phyloP scores from a whole-genome alignment of 1,140 invertebrate genomes.

The Grapholita molesta region DNA sequence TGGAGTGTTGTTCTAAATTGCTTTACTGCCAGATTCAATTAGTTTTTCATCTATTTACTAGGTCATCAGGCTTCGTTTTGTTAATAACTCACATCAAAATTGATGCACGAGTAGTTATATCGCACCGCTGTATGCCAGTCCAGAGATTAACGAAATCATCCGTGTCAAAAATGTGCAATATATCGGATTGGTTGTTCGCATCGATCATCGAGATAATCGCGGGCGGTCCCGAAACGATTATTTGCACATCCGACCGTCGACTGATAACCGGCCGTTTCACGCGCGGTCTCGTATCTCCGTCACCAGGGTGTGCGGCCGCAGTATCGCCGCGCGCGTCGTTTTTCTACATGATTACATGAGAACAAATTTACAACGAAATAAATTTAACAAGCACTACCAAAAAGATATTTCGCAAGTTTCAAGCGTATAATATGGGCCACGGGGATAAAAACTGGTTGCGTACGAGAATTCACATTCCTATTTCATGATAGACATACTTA shows the following conservation, averaged over 20 bases:
- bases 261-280: conserved; percentile 27
- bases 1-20: not conserved
- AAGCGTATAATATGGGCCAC: conserved; percentile 18
- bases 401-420: conserved; percentile 31
- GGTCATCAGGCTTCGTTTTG: not conserved
- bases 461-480: not conserved
- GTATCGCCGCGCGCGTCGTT: not conserved
- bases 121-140: not conserved
- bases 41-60: not conserved
- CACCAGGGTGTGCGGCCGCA: conserved; percentile 22
- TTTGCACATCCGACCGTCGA: conserved; percentile 38
- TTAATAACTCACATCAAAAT: not conserved
- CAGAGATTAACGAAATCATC: conserved; percentile 14
- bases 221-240: conserved; percentile 39
- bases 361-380: conserved; percentile 36
- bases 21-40: not conserved
- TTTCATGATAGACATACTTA: not conserved
- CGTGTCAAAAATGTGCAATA: conserved; percentile 27
- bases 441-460: conserved; percentile 27
- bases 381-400: conserved; percentile 23
- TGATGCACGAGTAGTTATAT: not conserved
- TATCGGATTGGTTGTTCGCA: conserved; percentile 36
- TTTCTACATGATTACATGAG: conserved; percentile 30
- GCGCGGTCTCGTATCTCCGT: not conserved
- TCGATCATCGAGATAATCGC: conserved; percentile 46